Conservation (phyloP, 2,888 invertebrate genomes). For the Cyclophora albipunctata region DNA sequence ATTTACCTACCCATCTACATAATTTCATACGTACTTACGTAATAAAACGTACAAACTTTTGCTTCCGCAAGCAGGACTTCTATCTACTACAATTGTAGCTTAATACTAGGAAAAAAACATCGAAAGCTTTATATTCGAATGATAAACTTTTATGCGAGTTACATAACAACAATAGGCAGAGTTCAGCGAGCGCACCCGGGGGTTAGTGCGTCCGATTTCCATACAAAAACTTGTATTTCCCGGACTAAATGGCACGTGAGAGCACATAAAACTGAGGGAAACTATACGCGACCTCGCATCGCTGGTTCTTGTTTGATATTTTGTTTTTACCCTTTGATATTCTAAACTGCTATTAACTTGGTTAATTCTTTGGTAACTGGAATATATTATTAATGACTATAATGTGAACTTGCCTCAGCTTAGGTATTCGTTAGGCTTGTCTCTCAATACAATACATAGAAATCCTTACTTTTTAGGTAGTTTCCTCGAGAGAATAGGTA, state of each 20-base stretch:
- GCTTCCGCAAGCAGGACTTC: neutral
- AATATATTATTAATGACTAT: slow-evolving; percentile 4
- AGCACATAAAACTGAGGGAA: slow-evolving; percentile 69
- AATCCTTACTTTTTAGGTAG: too few relatives aligned
- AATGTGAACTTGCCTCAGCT: slow-evolving; percentile 16
- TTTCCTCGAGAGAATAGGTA: too few relatives aligned
- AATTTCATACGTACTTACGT: neutral
- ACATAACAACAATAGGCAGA: slow-evolving; percentile 62
- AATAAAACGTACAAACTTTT: too few relatives aligned
- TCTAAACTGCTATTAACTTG: slow-evolving; percentile 14
- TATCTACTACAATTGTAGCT: neutral
- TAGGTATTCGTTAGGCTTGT: too few relatives aligned
- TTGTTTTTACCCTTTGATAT: slow-evolving; percentile 37
- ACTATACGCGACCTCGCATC: slow-evolving; percentile 45
- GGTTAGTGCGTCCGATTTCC: slow-evolving; percentile 71
- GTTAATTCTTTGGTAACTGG: too few relatives aligned
- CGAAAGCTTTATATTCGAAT: slow-evolving; percentile 49
- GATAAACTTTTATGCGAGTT: slow-evolving; percentile 70
- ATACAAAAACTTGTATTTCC: slow-evolving; percentile 75
- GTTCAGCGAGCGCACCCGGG: slow-evolving; percentile 43
- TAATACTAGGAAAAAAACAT: slow-evolving; percentile 31
- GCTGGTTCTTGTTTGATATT: slow-evolving; percentile 27
- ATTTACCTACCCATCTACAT: neutral
- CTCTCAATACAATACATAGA: too few relatives aligned
- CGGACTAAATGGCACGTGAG: slow-evolving; percentile 72